These are phyloP conservation scores for Felis chaus DNA, from an alignment of 2,113 vertebrate species.

Conservation along the genomic window DNA sequence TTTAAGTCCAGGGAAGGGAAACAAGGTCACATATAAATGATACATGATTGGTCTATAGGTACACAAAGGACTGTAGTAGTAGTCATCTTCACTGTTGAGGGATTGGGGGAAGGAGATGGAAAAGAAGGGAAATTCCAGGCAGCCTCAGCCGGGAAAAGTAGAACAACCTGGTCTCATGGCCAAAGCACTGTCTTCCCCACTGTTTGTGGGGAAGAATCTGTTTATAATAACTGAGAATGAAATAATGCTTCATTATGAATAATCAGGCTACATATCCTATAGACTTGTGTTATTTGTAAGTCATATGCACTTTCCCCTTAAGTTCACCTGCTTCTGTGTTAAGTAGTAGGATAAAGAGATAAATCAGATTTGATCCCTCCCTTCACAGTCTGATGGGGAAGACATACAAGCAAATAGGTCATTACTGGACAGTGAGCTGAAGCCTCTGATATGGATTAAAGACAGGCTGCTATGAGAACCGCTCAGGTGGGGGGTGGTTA, in stretches of 20 bases:
- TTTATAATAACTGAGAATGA: slow-evolving; percentile 25
- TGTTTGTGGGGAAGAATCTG: neutral
- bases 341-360: neutral
- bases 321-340: neutral
- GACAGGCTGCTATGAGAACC: neutral
- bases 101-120: neutral
- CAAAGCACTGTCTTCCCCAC: neutral
- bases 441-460: neutral
- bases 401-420: neutral
- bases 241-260: slow-evolving; percentile 11
- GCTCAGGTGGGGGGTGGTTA: neutral
- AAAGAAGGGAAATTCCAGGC: neutral
- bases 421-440: neutral
- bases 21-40: slow-evolving; percentile 2
- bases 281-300: neutral
- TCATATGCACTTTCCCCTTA: neutral
- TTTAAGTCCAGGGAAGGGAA: slow-evolving; percentile 1
- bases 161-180: neutral
- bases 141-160: neutral
- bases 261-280: neutral
- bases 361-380: neutral
- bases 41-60: neutral
- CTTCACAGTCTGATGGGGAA: neutral
- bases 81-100: neutral
- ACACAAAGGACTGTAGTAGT: neutral